These are phyloP conservation scores for Argopecten irradians DNA, from an alignment of 1,140 invertebrate genomes.

Conservation along the genomic window DNA sequence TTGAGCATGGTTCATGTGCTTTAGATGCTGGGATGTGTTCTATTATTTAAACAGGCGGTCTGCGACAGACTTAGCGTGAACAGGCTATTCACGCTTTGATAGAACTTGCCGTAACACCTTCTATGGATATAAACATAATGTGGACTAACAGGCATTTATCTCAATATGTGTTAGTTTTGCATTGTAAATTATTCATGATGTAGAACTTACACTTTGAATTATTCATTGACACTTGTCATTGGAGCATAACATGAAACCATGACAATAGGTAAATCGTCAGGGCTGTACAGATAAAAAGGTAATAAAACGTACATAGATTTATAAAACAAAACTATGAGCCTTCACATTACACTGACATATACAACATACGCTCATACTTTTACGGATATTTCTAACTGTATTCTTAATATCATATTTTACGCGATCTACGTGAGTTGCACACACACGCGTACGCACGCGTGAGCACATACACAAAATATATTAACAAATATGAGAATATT, in stretches of 20 bases:
- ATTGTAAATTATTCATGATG: background rate
- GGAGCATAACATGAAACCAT: constrained; percentile 1
- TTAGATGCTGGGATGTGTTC: background rate
- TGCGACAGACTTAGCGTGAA: background rate
- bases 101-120: background rate
- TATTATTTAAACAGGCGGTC: background rate
- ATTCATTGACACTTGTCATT: background rate
- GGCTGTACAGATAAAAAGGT: background rate
- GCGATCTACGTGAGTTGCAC: too few species aligned
- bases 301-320: background rate
- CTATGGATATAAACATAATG: background rate
- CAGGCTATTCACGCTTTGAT: background rate
- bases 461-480: background rate
- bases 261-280: background rate
- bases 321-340: background rate
- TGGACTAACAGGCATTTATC: background rate
- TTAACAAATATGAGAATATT: too few species aligned
- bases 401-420: too few species aligned
- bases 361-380: too few species aligned
- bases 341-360: too few species aligned
- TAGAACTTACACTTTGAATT: background rate
- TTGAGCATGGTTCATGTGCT: background rate
- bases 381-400: too few species aligned
- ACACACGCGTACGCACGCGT: too few species aligned
- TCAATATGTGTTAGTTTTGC: background rate